Percentiles rank a stretch among this genome's conserved stretches.
phyloP scores from a whole-genome alignment of 2,113 vertebrate genomes.

The Carlito syrichta region DNA sequence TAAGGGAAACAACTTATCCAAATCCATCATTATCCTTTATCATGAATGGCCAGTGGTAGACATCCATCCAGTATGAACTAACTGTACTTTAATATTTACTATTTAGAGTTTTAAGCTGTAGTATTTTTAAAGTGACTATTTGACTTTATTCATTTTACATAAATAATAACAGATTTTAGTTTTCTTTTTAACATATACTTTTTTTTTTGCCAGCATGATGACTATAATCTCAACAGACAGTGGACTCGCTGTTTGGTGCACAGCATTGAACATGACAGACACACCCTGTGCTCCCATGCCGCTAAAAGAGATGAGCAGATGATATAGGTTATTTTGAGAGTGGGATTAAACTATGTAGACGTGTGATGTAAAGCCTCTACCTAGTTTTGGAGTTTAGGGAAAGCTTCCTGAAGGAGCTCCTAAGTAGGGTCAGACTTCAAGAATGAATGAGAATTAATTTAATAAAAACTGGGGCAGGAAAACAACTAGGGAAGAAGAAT shows the following conservation, averaged over 20 bases:
- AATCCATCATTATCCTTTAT: background rate
- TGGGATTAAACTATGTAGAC: background rate
- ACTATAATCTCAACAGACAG: background rate
- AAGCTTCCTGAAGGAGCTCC: background rate
- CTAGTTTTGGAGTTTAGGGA: background rate
- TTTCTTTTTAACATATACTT: background rate
- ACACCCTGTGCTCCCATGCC: background rate
- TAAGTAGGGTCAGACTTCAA: background rate
- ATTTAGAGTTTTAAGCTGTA: background rate
- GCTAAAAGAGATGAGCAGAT: background rate
- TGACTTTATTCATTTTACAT: background rate
- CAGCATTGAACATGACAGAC: background rate
- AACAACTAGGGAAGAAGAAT: background rate
- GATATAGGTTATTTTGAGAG: background rate
- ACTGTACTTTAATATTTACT: background rate
- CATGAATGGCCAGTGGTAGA: background rate
- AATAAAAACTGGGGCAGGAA: background rate
- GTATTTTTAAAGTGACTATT: background rate
- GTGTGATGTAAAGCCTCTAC: background rate
- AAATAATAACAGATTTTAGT: background rate
- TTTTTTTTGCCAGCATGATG: background rate
- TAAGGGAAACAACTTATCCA: background rate
- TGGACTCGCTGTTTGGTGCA: background rate
- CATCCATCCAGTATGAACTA: background rate
- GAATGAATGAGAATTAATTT: background rate